Evolutionary conservation across 1,140 invertebrate genomes (phyloP), one percentile per base, ranked within the genome.

Genomic region (Mya arenaria): DNA sequence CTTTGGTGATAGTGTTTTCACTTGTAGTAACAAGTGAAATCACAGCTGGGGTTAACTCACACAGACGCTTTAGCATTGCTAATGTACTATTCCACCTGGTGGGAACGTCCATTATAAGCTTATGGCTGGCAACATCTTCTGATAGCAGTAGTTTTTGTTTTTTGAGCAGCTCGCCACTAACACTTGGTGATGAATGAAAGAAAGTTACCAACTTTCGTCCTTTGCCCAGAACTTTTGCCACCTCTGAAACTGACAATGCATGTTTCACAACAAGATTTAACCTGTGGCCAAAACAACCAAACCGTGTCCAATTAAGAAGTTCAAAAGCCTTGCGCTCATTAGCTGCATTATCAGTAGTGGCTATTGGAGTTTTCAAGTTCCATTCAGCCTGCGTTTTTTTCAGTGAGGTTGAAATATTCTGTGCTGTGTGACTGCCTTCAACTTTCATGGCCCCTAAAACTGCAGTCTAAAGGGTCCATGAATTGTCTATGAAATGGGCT

Each of bases 211-310:
- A 32, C 32, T 41, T 62, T 30, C 68, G 39, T 1, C 25, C 55
- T 36, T 83, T 58, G 1, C 1, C 63, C 30, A 58, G n/a, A 0
- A 68, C n/a, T 44, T 41, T 58, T n/a, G 48, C 8, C 6, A 58
- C 15, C 4, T 68, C 62, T 48, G 10, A 10, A 30, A 4, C 56
- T 19, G 44, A 15, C 0, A 82, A 17, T 3, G 65, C 52, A 77
- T 83, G 28, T 48, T 72, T 81, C 4, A 83, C 75, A 19, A 83
- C 41, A 0, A 85, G 37, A 34, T 83, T 85, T 4, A 85, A 83
- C 36, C 80, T 39, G 28, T 85, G 84, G 13, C 80, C 80, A 71
- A 82, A 83, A 37, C 69, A 85, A 4, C 84, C 75, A 63, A 74
- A 80, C 25, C 80, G 19, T n/a, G 5, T 19, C 84, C 81, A 85